Evolutionary conservation across 2,888 invertebrate species (phyloP), one percentile per base, ranked within the genome.

Genomic region (Drosophila greeni): DNA sequence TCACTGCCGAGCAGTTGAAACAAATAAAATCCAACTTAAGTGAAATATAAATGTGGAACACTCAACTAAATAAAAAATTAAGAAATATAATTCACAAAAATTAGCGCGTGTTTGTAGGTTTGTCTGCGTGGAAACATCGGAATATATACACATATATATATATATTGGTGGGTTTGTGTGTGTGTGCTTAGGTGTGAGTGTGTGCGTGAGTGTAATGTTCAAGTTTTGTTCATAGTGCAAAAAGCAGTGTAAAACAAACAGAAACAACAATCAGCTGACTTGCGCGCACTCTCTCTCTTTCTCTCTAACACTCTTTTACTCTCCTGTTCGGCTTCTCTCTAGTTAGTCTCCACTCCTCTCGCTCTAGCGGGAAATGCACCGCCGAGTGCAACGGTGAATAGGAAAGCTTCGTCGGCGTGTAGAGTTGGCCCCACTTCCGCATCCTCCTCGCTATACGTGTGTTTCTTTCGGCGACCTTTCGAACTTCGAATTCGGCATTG

Each of bases 191-290:
- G 26, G 24, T 49, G 36, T 12, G 48, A 33, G 48, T 51, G 48
- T 34, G 39, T 61, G 57, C 57, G 51, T 34, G 66, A 29, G 49
- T 66, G 65, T 70, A 58, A 26, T 66, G 58, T 71, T 71, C 71
- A 49, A 62, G 42, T 34, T 61, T 73, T 61, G 74, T 54, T 79
- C 77, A 75, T 79, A 74, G 83, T 77, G 78, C 75, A 82, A 77
- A 82, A 77, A 81, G 55, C 76, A 69, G 57, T 72, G 72, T 61
- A 65, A 70, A 58, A 72, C 55, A 67, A 47, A 36, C 48, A 66
- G 69, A 70, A 34, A 62, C 64, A 52, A 55, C 68, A 79, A 79
- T 79, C 79, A 79, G 79, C 79, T 79, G 79, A 79, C 79, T 79
- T 68, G 72, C 80, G 82, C 84, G 70, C 75, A 76, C 55, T 72